These are phyloP conservation scores for Calliphora vicina DNA, from an alignment of 1,140 invertebrate species.

Conservation along the genomic window DNA sequence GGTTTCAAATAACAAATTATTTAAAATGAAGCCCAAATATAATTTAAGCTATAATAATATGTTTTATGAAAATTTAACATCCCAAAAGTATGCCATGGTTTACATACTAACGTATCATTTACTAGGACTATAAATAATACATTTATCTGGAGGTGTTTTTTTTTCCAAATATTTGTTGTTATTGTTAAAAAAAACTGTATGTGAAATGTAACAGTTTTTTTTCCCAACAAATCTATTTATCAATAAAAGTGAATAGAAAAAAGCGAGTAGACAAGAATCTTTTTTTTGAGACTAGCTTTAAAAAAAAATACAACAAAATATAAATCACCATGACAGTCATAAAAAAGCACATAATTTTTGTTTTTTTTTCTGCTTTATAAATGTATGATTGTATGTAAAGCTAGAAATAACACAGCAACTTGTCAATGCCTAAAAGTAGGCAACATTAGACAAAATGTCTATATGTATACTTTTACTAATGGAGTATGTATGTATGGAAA, in stretches of 20 bases:
- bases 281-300: background rate
- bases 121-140: background rate
- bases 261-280: background rate
- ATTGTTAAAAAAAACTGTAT: background rate
- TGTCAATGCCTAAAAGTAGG: conserved; percentile 28
- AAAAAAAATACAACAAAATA: conserved; percentile 4
- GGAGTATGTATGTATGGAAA: background rate
- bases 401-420: background rate
- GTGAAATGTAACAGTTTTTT: background rate
- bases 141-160: too few relatives aligned
- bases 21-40: too few relatives aligned
- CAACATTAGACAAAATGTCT: conserved; percentile 3
- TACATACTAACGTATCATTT: background rate
- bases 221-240: conserved; percentile 21
- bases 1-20: too few relatives aligned
- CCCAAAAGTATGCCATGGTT: background rate
- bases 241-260: background rate
- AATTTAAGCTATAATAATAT: too few relatives aligned
- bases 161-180: too few relatives aligned
- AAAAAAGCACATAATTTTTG: background rate
- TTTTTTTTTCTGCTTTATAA: too few relatives aligned
- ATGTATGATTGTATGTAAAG: too few relatives aligned
- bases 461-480: background rate
- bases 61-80: background rate
- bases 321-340: conserved; percentile 31